A percentile compares a stretch with the other conserved stretches of the same genome.
Conservation (phyloP, 2,113 vertebrate genomes). For the Neomonachus schauinslandi region DNA sequence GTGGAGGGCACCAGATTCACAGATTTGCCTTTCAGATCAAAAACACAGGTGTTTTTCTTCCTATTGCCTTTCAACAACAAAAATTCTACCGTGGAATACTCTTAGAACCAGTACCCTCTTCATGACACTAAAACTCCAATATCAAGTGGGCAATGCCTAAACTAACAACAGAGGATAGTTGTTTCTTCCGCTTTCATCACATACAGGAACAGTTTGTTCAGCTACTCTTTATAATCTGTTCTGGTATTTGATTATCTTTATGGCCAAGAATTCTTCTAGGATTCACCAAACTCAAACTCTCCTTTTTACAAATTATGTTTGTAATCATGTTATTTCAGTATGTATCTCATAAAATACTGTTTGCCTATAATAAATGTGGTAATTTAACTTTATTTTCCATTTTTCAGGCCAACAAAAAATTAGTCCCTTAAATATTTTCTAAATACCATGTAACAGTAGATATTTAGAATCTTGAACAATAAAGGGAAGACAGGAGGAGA, state of each 20-base stretch:
- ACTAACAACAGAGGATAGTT: not conserved
- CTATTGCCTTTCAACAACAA: not conserved
- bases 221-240: not conserved
- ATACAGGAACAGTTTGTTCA: not conserved
- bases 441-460: not conserved
- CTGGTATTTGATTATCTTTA: not conserved
- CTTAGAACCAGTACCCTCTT: not conserved
- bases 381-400: not conserved
- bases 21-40: not conserved
- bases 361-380: not conserved
- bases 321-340: not conserved
- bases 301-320: not conserved
- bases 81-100: not conserved
- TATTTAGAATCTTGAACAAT: not conserved
- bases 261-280: not conserved
- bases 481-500: not conserved
- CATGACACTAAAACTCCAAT: not conserved
- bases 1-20: not conserved
- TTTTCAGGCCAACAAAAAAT: not conserved
- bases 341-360: not conserved
- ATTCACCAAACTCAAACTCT: not conserved
- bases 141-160: not conserved
- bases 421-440: not conserved
- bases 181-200: not conserved
- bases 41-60: not conserved